Conservation (phyloP, 2,113 vertebrate species). For the Cacatua alba region DNA sequence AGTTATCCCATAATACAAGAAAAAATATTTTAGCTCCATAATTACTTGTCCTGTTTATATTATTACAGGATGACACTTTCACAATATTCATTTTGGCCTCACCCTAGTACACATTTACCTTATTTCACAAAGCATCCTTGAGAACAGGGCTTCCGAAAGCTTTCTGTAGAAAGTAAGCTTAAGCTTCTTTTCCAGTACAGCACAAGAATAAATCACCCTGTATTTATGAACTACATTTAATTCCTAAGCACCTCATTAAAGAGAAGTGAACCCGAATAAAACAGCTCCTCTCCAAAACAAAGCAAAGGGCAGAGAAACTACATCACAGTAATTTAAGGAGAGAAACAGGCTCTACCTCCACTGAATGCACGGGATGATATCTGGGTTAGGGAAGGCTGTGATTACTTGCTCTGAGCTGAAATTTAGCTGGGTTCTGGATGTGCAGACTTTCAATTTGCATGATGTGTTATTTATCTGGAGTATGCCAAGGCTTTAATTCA, state of each 20-base stretch:
- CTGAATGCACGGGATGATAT: neutral
- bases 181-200: slow-evolving; percentile 36
- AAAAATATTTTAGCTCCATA: slow-evolving; percentile 26
- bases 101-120: neutral
- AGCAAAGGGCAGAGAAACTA: slow-evolving; percentile 30
- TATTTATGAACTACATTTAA: slow-evolving; percentile 62
- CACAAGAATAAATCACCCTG: slow-evolving; percentile 46
- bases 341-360: slow-evolving; percentile 21
- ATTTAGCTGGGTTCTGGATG: slow-evolving; percentile 9
- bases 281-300: slow-evolving; percentile 59
- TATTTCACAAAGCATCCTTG: slow-evolving; percentile 11
- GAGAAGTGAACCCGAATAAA: slow-evolving; percentile 15
- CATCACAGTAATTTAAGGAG: slow-evolving; percentile 24
- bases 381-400: neutral
- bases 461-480: neutral
- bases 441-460: slow-evolving; percentile 5
- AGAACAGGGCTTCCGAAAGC: slow-evolving; percentile 18
- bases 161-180: neutral
- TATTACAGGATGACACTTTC: neutral
- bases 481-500: neutral
- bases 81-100: neutral
- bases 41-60: neutral
- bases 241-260: slow-evolving; percentile 65
- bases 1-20: neutral
- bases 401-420: slow-evolving; percentile 30